Conservation (phyloP, 1,140 invertebrate genomes). For the Brachionus manjavacas region DNA sequence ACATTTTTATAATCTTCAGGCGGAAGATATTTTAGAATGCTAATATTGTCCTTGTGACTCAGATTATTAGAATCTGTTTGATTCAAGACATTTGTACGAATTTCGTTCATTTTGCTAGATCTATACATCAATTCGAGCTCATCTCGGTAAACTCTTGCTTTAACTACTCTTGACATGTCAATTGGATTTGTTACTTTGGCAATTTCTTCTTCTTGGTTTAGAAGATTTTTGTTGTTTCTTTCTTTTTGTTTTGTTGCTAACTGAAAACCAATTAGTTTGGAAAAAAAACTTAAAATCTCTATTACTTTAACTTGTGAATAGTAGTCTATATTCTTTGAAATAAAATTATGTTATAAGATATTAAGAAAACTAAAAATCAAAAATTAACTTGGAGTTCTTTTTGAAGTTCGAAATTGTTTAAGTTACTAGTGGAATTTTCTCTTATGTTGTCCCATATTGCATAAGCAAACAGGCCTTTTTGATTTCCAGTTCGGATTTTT, state of each 20-base stretch:
- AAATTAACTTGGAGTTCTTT: conserved; percentile 16
- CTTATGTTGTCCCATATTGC: background rate
- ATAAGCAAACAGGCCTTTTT: background rate
- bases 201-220: conserved; percentile 16
- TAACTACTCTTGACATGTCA: background rate
- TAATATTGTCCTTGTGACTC: background rate
- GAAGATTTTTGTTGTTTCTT: background rate
- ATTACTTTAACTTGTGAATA: conserved; percentile 21
- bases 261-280: background rate
- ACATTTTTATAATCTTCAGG: background rate
- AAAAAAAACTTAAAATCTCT: background rate
- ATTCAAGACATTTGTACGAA: background rate
- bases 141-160: conserved; percentile 1
- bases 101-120: conserved; percentile 32
- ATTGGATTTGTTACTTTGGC: background rate
- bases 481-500: background rate
- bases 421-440: background rate
- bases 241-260: background rate
- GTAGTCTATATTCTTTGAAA: background rate
- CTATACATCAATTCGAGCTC: conserved; percentile 23
- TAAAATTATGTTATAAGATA: background rate
- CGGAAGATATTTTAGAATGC: background rate
- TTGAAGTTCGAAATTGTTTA: background rate
- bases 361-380: background rate
- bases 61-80: background rate